Conservation (phyloP, 2,797 vertebrate genomes). For the Ceryle rudis region DNA sequence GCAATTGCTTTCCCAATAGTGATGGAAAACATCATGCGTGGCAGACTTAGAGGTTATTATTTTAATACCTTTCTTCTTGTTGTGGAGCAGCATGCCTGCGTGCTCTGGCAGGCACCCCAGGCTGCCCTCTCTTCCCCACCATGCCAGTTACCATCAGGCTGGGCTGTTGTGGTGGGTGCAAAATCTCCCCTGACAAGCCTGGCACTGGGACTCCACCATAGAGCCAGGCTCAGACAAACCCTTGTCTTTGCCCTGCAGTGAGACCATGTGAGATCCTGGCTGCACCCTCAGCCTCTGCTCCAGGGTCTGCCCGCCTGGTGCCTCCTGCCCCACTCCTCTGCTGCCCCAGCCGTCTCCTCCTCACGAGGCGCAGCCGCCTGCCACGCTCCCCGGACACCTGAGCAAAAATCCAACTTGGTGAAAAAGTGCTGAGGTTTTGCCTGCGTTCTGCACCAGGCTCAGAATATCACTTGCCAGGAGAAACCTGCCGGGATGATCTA, state of each 20-base stretch:
- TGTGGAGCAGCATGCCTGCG: rapidly evolving
- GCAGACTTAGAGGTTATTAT: constrained; percentile 15
- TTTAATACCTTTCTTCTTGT: not conserved
- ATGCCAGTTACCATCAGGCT: rapidly evolving
- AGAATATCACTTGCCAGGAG: not conserved
- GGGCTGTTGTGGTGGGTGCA: not conserved
- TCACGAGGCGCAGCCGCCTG: rapidly evolving
- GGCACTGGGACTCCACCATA: rapidly evolving
- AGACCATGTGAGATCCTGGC: not conserved
- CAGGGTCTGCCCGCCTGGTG: rapidly evolving
- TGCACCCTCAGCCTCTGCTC: not conserved
- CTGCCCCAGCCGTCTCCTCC: not conserved
- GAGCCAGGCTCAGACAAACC: not conserved
- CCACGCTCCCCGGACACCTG: rapidly evolving
- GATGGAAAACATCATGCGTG: not conserved
- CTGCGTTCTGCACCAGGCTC: rapidly evolving
- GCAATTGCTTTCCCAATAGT: not conserved
- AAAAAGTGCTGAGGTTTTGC: rapidly evolving
- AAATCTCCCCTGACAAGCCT: rapidly evolving
- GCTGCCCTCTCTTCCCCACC: not conserved
- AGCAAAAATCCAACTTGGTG: not conserved
- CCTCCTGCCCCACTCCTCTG: rapidly evolving
- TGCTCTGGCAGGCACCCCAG: rapidly evolving
- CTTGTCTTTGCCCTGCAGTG: rapidly evolving
- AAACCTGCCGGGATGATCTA: not conserved